Conservation (phyloP, 2,113 vertebrate species). For the Lontra canadensis region DNA sequence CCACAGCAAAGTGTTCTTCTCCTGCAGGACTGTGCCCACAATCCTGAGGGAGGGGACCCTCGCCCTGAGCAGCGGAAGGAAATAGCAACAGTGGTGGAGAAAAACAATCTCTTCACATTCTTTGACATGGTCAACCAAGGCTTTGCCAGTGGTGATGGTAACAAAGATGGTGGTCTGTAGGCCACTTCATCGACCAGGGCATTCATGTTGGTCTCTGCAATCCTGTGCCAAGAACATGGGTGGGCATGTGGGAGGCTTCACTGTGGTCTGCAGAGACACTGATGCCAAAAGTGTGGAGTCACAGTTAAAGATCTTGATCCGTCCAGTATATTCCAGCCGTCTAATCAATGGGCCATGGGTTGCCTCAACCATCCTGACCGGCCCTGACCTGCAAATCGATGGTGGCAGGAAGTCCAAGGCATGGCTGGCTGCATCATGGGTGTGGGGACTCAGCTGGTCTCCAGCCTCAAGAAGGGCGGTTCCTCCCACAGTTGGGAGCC, state of each 20-base stretch:
- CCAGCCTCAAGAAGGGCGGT: conserved; percentile 93
- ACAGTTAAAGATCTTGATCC: not conserved
- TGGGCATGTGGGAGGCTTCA: conserved; percentile 95
- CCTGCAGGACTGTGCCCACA: not conserved
- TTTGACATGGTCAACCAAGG: not conserved
- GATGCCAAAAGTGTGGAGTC: not conserved
- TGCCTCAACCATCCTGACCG: conserved; percentile 91
- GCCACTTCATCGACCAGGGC: conserved; percentile 95
- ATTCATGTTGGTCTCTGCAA: conserved; percentile 91
- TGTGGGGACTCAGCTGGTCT: conserved; percentile 93
- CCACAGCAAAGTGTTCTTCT: not conserved
- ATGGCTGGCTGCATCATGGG: conserved; percentile 95
- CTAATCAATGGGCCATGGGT: conserved; percentile 94
- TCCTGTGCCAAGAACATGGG: conserved; percentile 98
- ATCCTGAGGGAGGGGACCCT: not conserved
- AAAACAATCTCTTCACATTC: not conserved
- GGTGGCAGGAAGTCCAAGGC: conserved; percentile 92
- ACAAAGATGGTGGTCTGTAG: conserved; percentile 94
- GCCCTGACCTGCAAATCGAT: conserved; percentile 91
- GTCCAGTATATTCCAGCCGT: conserved; percentile 94
- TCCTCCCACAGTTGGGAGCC: conserved; percentile 95
- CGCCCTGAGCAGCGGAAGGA: not conserved
- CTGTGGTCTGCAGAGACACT: not conserved
- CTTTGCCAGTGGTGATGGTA: conserved; percentile 53
- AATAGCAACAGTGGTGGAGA: not conserved